Evolutionary conservation across 2,888 invertebrate genomes (phyloP).

Genomic region (Nomada hirtipes): DNA sequence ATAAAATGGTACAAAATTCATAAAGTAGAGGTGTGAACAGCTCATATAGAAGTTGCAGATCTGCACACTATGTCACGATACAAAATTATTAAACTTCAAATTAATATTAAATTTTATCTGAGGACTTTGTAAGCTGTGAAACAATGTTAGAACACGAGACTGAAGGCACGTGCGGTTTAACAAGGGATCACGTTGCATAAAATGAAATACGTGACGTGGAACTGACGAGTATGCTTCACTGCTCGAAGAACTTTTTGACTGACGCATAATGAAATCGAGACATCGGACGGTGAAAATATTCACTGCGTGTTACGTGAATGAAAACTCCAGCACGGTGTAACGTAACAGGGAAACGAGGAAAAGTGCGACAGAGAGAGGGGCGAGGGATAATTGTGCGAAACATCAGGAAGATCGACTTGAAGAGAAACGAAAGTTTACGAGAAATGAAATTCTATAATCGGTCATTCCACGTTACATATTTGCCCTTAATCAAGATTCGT

Average conservation of each 20-base stretch:
- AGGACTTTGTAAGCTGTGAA: no score
- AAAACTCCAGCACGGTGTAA: constrained; percentile 11
- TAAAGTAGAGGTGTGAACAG: no score
- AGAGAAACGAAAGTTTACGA: constrained; percentile 21
- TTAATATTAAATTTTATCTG: no score
- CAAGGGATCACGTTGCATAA: constrained; percentile 3
- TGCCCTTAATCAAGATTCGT: not conserved
- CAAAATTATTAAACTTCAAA: no score
- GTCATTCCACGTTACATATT: not conserved
- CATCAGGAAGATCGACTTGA: constrained; percentile 11
- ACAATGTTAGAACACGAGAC: no score
- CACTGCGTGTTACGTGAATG: constrained; percentile 11
- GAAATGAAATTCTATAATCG: not conserved
- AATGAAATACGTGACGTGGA: constrained; percentile 26
- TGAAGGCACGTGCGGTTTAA: no score
- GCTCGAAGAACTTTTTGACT: not conserved
- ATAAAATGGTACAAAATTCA: no score
- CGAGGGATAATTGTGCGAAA: constrained; percentile 4
- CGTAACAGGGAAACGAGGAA: constrained; percentile 20
- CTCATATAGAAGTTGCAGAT: no score
- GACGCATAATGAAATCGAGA: constrained; percentile 19
- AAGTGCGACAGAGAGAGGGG: not conserved
- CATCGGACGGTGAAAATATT: constrained; percentile 29
- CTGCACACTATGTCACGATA: no score
- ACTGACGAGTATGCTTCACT: constrained; percentile 1